These are phyloP conservation scores for Nipponia nippon DNA, from an alignment of 2,113 vertebrate species.

Conservation along the genomic window DNA sequence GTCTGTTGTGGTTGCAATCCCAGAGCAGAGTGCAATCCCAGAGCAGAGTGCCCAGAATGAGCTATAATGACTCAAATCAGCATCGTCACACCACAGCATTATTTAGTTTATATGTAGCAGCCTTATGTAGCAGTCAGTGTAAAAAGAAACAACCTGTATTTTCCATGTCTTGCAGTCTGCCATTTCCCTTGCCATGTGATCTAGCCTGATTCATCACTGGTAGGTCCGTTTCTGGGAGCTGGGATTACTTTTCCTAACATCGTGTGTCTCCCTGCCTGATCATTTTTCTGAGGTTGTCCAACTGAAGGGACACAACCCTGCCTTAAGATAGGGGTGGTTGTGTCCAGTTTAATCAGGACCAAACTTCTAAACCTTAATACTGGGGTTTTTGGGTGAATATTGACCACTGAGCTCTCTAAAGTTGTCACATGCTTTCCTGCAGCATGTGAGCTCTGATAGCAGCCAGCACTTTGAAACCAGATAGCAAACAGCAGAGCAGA, in stretches of 20 bases:
- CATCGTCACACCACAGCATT: not conserved
- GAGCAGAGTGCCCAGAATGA: not conserved
- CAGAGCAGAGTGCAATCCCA: not conserved
- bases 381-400: not conserved
- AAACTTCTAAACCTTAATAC: not conserved
- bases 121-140: not conserved
- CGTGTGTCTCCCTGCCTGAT: not conserved
- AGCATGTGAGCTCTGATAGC: not conserved
- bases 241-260: not conserved
- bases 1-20: not conserved
- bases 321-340: not conserved
- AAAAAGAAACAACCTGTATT: not conserved
- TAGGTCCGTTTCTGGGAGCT: not conserved
- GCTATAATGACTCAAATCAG: not conserved
- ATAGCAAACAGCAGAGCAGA: not conserved
- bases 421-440: not conserved
- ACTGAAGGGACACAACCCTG: not conserved
- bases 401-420: not conserved
- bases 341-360: not conserved
- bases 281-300: not conserved
- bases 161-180: not conserved
- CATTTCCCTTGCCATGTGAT: fast-evolving
- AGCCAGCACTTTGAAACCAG: not conserved
- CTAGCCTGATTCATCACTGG: not conserved
- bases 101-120: not conserved